phyloP scores from a whole-genome alignment of 2,888 invertebrate species.

The Eupithecia tripunctaria region DNA sequence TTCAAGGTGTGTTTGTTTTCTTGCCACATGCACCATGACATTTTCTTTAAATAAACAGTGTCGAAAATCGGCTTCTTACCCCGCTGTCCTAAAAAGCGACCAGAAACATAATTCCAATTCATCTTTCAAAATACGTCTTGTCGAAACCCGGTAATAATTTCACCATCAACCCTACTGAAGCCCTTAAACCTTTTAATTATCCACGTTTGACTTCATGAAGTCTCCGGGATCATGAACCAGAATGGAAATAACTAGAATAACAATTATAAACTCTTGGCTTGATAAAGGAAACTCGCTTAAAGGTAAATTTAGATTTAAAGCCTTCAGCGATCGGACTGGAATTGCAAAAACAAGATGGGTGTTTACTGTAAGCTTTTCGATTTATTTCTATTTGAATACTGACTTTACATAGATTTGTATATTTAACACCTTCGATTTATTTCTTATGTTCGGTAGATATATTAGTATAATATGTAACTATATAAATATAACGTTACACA shows the following conservation, averaged over 20 bases:
- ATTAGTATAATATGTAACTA: too few species aligned
- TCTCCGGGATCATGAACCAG: conserved; percentile 39
- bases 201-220: conserved; percentile 56
- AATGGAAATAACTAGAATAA: conserved; percentile 61
- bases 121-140: conserved; percentile 2
- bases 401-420: background rate
- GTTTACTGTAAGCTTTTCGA: background rate
- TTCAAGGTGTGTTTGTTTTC: background rate
- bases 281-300: conserved; percentile 58
- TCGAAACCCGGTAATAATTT: conserved; percentile 38
- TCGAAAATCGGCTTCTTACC: background rate
- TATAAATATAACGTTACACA: too few species aligned
- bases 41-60: background rate
- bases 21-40: background rate
- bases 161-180: conserved; percentile 37
- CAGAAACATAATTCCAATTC: background rate
- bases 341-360: background rate
- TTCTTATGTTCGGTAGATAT: too few species aligned
- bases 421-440: background rate
- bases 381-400: background rate
- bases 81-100: background rate
- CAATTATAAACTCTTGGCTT: conserved; percentile 62
- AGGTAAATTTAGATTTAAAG: conserved; percentile 46
- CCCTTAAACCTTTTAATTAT: conserved; percentile 51
- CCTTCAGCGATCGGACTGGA: conserved; percentile 15